These are phyloP conservation scores for Siphlonurus alternatus DNA, from an alignment of 2,888 invertebrate genomes.

Conservation along the genomic window DNA sequence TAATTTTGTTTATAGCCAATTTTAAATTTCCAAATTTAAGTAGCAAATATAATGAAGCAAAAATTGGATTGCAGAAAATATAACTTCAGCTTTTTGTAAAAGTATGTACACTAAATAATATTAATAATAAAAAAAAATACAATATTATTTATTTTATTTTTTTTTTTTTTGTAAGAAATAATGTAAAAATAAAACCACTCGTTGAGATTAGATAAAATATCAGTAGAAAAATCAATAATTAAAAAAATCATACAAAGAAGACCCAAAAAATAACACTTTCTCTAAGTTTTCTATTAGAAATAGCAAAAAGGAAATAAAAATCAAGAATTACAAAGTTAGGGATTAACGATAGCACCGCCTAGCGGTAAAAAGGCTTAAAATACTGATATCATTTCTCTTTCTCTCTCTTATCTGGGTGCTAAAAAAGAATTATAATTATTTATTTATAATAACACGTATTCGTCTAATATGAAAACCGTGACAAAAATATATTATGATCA, in stretches of 20 bases:
- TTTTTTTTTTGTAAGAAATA: too few species aligned
- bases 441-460: not conserved
- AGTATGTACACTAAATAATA: too few species aligned
- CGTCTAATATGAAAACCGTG: conserved; percentile 1
- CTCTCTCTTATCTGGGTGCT: not conserved
- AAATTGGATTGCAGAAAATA: too few species aligned
- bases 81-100: too few species aligned
- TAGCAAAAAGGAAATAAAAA: not conserved
- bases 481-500: conserved; percentile 1
- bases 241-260: not conserved
- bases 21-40: too few species aligned
- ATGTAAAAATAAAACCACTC: not conserved
- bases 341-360: not conserved
- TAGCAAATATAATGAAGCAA: too few species aligned
- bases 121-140: not conserved
- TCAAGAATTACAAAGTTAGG: too few species aligned
- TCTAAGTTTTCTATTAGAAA: not conserved
- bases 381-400: not conserved
- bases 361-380: not conserved
- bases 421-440: not conserved
- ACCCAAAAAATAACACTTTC: not conserved
- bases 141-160: not conserved
- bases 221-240: not conserved
- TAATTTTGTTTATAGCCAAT: too few species aligned
- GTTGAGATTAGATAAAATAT: not conserved